Conservation (phyloP, 2,888 invertebrate genomes). For the Drosophila stalkeri region DNA sequence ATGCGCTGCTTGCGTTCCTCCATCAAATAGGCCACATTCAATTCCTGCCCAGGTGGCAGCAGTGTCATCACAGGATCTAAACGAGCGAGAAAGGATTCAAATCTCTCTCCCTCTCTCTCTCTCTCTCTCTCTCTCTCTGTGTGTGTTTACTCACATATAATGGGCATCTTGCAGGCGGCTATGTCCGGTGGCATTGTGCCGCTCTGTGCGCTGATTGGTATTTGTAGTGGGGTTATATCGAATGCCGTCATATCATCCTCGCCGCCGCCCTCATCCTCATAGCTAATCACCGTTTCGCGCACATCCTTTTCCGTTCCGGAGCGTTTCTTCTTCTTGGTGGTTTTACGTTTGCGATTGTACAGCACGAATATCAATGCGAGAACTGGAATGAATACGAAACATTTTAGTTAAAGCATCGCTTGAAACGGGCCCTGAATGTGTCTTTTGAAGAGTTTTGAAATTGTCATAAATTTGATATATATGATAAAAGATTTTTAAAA, state of each 20-base stretch:
- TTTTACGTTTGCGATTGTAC: slow-evolving; percentile 96
- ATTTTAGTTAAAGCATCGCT: not conserved
- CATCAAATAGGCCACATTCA: slow-evolving; percentile 97
- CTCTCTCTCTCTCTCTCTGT: not conserved
- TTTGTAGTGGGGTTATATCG: slow-evolving; percentile 98
- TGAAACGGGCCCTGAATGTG: accelerated
- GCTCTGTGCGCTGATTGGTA: slow-evolving; percentile 90
- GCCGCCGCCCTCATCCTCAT: slow-evolving; percentile 99
- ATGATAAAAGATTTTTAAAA: not conserved
- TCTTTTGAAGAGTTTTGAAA: not conserved
- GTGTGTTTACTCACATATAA: slow-evolving; percentile 84
- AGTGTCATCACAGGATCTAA: slow-evolving; percentile 89
- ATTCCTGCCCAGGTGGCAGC: slow-evolving; percentile 87
- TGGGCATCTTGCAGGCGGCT: slow-evolving; percentile 90
- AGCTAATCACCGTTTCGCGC: slow-evolving; percentile 99
- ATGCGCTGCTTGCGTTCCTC: slow-evolving; percentile 98
- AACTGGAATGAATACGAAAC: slow-evolving; percentile 87
- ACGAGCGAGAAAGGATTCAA: not conserved
- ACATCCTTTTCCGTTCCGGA: slow-evolving; percentile 99
- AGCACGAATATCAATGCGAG: slow-evolving; percentile 97
- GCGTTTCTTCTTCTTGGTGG: slow-evolving; percentile 91
- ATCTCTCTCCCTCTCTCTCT: not conserved
- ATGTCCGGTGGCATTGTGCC: slow-evolving; percentile 94
- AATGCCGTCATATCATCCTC: slow-evolving; percentile 99
- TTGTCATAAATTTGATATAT: not conserved